Percentiles rank a stretch among this genome's conserved stretches.
Evolutionary conservation across 2,113 vertebrate species (phyloP).

Genomic region (Chamaetylas fuelleborni): DNA sequence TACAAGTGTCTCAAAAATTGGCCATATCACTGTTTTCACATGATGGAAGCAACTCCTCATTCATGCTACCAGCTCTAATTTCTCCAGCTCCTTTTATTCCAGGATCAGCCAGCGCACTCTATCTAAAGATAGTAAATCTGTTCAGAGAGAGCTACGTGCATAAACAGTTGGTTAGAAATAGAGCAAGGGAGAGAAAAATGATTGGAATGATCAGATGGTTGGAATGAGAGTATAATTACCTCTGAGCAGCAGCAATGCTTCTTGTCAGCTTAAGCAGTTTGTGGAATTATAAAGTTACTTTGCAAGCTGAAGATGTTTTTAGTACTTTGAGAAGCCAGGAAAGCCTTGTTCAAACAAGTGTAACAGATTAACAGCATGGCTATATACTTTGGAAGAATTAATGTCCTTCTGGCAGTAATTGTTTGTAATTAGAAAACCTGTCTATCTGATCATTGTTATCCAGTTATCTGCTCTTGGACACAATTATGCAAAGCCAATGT

Average conservation of each 20-base stretch:
- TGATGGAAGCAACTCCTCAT: not conserved
- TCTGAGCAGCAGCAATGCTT: not conserved
- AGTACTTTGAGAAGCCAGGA: not conserved
- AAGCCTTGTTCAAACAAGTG: not conserved
- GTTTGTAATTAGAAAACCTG: not conserved
- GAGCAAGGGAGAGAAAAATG: not conserved
- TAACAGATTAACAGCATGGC: not conserved
- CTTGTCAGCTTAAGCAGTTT: not conserved
- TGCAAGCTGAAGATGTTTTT: not conserved
- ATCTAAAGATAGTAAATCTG: not conserved
- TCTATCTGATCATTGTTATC: not conserved
- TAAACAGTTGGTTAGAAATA: not conserved
- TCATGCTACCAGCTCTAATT: not conserved
- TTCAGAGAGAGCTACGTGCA: not conserved
- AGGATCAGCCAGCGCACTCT: not conserved
- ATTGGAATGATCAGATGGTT: not conserved
- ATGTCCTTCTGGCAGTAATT: not conserved
- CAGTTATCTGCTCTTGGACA: not conserved
- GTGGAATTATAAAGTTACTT: not conserved
- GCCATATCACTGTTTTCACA: not conserved
- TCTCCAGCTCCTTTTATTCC: not conserved
- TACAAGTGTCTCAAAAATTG: not conserved
- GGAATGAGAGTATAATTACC: not conserved
- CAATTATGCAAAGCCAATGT: constrained; percentile 5
- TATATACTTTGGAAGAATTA: not conserved